Conservation (phyloP, 2,888 invertebrate species). For the Xylocampa areola region DNA sequence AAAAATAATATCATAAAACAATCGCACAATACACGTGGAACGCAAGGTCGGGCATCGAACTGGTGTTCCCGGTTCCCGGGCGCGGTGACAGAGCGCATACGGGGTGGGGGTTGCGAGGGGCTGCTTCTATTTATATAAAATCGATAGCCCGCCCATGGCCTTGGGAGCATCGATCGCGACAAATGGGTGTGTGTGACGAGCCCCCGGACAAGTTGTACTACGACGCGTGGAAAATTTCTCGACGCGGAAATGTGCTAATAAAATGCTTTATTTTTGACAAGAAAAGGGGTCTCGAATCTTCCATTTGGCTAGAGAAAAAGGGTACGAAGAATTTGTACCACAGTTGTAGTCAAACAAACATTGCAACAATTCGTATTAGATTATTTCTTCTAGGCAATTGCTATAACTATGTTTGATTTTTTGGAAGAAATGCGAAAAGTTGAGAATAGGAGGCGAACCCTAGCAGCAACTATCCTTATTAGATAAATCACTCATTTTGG, state of each 20-base stretch:
- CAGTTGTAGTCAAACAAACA: too few species aligned
- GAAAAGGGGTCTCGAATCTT: neutral
- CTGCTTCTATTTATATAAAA: conserved; percentile 86
- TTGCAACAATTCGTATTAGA: neutral
- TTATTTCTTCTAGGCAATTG: too few species aligned
- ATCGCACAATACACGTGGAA: conserved; percentile 65
- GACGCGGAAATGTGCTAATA: conserved; percentile 7
- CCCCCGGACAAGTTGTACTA: conserved; percentile 76
- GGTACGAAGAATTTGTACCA: neutral
- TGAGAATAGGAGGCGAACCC: conserved; percentile 15
- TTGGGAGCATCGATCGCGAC: conserved; percentile 83
- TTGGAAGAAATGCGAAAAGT: too few species aligned
- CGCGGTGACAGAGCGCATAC: conserved; percentile 40
- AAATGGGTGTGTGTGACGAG: conserved; percentile 77
- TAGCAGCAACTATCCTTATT: conserved; percentile 30
- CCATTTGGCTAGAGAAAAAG: neutral
- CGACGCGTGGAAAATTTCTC: conserved; percentile 30
- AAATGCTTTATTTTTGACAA: conserved; percentile 13
- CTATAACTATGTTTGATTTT: too few species aligned
- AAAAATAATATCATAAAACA: conserved; percentile 10
- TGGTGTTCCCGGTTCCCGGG: conserved; percentile 53
- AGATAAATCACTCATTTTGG: too few species aligned
- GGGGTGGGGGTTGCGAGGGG: conserved; percentile 64
- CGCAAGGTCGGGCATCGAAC: conserved; percentile 79
- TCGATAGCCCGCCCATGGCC: conserved; percentile 88